Evolutionary conservation across 2,888 invertebrate species (phyloP), one percentile per base, ranked within the genome.

Genomic region (Poecilobothrus nobilitatus): DNA sequence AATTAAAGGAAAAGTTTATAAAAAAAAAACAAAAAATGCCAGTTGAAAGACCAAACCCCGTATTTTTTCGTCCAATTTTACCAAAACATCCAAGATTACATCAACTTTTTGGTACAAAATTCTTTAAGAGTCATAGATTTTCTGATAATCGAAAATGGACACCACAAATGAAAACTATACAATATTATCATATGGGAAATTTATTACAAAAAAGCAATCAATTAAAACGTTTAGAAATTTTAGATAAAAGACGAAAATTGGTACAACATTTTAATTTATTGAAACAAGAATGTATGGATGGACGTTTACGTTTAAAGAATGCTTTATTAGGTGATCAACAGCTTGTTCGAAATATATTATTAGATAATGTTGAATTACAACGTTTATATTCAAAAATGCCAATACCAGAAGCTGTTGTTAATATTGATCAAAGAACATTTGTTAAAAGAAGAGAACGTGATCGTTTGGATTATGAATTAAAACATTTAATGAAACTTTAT

Each of bases 401-500:
- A 12, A 27, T 69, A 10, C 12, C 68, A 22, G 15, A 68, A 37
- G 68, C 72, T 15, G 63, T 70, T 3, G 72, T 72, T 27, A 70
- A 72, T 64, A 70, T 73, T 21, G 70, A 72, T 53, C 69, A 72
- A 34, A 66, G 68, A 44, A 72, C 72, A 41, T 73, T 73, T 69
- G 27, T 68, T 0, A 72, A 70, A 44, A 63, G 71, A 20, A 73
- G 72, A 44, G 70, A 71, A 67, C 65, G 68, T 33, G 72, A 74
- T 70, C 70, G 65, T 44, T 69, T 71, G 18, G 41, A 21, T 2
- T 63, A 63, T 53, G n/a, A 61, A 20, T n/a, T 61, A 7, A n/a
- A 61, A 27, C 75, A 77, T 41, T 69, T 79, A 1, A 76, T 76
- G 41, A 65, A 70, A 6, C 72, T 71, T 5, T 81, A 80, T 69